Conservation (phyloP, 2,113 vertebrate species). For the Aramus guarauna region DNA sequence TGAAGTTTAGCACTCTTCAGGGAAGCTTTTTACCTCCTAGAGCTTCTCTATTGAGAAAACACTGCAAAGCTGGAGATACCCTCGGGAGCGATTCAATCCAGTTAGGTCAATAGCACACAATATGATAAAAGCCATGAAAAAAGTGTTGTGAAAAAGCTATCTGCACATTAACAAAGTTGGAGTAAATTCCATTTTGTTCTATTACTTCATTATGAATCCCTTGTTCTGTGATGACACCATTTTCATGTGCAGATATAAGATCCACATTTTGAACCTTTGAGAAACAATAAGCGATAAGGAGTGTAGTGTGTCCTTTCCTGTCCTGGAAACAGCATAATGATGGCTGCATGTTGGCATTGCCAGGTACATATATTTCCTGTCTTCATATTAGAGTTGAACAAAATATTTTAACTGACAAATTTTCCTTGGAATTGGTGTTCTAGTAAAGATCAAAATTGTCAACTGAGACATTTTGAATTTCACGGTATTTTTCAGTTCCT, state of each 20-base stretch:
- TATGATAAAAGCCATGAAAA: neutral
- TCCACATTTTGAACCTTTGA: constrained; percentile 85
- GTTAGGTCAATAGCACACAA: neutral
- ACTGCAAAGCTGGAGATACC: neutral
- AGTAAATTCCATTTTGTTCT: constrained; percentile 79
- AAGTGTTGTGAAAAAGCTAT: neutral
- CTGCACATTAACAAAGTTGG: constrained; percentile 81
- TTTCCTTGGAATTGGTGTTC: neutral
- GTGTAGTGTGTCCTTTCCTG: constrained; percentile 80
- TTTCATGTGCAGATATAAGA: constrained; percentile 80
- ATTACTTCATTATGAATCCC: constrained; percentile 82
- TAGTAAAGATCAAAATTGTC: neutral
- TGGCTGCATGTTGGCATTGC: neutral
- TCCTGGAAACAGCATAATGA: constrained; percentile 48
- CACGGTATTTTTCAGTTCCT: neutral
- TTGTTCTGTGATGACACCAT: constrained; percentile 77
- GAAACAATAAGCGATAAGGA: constrained; percentile 82
- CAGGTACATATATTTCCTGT: neutral
- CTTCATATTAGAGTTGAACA: neutral
- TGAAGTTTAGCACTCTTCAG: neutral
- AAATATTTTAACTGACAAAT: neutral
- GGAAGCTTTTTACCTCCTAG: neutral
- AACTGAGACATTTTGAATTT: neutral
- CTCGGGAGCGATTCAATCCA: neutral
- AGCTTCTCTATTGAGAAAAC: neutral